phyloP scores from a whole-genome alignment of 2,113 vertebrate species.

The Silurus glanis region DNA sequence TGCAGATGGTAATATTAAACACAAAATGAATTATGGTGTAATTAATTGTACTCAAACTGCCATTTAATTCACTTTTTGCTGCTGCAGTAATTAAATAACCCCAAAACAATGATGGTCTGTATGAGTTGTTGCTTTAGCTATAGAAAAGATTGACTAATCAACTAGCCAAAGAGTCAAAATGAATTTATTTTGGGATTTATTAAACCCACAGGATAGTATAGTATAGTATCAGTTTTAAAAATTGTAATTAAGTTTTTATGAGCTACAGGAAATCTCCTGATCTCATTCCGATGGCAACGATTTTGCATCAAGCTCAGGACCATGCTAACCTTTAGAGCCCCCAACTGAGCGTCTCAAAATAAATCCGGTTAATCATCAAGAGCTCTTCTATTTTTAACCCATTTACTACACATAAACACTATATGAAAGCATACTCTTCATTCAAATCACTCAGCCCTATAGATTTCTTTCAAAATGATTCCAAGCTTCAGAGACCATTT shows the following conservation, averaged over 20 bases:
- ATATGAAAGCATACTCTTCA: not conserved
- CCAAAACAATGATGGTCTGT: too few species aligned
- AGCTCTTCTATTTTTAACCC: not conserved
- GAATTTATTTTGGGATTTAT: not conserved
- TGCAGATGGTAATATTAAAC: not conserved
- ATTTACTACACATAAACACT: not conserved
- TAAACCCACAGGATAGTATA: too few species aligned
- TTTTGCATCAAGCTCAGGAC: not conserved
- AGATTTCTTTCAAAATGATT: not conserved
- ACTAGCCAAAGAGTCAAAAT: not conserved
- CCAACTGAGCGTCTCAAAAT: not conserved
- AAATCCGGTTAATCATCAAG: not conserved
- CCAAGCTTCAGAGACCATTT: not conserved
- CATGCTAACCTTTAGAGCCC: not conserved
- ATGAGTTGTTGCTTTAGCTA: not conserved
- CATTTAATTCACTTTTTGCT: too few species aligned
- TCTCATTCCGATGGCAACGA: not conserved
- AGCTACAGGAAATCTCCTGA: too few species aligned
- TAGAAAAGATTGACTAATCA: not conserved
- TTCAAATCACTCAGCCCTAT: not conserved
- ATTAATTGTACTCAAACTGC: not conserved
- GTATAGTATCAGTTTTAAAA: too few species aligned
- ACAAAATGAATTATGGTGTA: not conserved
- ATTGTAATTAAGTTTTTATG: too few species aligned
- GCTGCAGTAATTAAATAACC: too few species aligned